phyloP scores from a whole-genome alignment of 2,888 invertebrate species.

The Tyria jacobaeae region DNA sequence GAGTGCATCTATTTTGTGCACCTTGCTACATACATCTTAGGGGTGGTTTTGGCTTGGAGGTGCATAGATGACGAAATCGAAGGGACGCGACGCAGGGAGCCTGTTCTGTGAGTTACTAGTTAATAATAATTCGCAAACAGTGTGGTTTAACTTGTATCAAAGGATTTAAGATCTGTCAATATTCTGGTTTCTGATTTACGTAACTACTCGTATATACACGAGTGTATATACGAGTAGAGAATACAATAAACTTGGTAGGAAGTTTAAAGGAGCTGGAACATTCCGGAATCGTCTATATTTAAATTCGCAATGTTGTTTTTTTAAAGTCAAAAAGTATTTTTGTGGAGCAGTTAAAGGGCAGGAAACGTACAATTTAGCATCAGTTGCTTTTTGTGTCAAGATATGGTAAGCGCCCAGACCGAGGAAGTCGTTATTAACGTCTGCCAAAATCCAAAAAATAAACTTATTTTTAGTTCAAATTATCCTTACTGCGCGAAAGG shows the following conservation, averaged over 20 bases:
- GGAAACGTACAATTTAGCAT: constrained; percentile 32
- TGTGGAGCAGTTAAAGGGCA: constrained; percentile 25
- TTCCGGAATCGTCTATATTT: no score
- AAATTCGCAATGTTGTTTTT: background rate
- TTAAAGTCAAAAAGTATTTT: constrained; percentile 17
- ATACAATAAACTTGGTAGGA: no score
- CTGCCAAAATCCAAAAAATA: constrained; percentile 17
- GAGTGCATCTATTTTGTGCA: constrained; percentile 45
- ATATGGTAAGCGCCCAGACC: constrained; percentile 28
- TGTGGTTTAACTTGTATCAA: constrained; percentile 11
- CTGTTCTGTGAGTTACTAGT: constrained; percentile 46
- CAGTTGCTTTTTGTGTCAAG: constrained; percentile 30
- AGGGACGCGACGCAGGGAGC: constrained; percentile 60
- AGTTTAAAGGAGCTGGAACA: no score
- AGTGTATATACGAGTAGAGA: no score
- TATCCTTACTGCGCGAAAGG: background rate
- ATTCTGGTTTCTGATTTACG: constrained; percentile 10
- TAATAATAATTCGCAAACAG: constrained; percentile 32
- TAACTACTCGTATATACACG: no score
- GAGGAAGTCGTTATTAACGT: constrained; percentile 30
- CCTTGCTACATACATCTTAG: constrained; percentile 40
- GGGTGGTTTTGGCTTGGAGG: constrained; percentile 44
- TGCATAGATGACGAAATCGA: constrained; percentile 59
- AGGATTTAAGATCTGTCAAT: constrained; percentile 17
- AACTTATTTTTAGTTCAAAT: constrained; percentile 1